Percentiles rank a stretch among this genome's conserved stretches.
phyloP scores from a whole-genome alignment of 2,113 vertebrate genomes.

The Takifugu flavidus region DNA sequence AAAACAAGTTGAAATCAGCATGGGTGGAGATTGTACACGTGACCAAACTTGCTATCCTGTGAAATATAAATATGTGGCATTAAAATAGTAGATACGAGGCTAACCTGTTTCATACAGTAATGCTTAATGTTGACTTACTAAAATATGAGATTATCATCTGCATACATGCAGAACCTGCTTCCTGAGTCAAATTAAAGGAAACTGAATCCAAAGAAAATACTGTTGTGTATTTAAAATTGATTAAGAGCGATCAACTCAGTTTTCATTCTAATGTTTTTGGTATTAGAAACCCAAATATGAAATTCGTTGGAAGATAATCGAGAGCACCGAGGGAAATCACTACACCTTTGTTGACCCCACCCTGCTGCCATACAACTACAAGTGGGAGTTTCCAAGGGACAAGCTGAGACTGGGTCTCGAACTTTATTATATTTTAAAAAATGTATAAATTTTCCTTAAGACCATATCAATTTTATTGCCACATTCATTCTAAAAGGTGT shows the following conservation, averaged over 20 bases:
- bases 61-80: no score
- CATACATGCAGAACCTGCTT: not conserved
- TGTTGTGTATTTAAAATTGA: not conserved
- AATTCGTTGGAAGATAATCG: constrained; percentile 95
- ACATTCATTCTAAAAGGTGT: not conserved
- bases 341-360: constrained; percentile 93
- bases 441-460: no score
- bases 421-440: no score
- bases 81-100: no score
- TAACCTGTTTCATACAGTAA: no score
- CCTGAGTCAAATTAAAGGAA: no score
- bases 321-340: constrained; percentile 85
- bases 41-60: no score
- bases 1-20: no score
- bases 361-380: constrained; percentile 91
- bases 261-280: not conserved
- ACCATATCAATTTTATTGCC: not conserved
- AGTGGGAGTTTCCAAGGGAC: constrained; percentile 96
- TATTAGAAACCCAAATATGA: constrained; percentile 90
- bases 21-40: no score
- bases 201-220: no score
- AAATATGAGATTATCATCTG: not conserved
- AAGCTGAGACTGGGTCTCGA: constrained; percentile 87
- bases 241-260: not conserved
- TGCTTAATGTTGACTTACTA: no score